These are phyloP conservation scores for Trochalopteron elliotii DNA, from an alignment of 2,113 vertebrate genomes.

Conservation along the genomic window DNA sequence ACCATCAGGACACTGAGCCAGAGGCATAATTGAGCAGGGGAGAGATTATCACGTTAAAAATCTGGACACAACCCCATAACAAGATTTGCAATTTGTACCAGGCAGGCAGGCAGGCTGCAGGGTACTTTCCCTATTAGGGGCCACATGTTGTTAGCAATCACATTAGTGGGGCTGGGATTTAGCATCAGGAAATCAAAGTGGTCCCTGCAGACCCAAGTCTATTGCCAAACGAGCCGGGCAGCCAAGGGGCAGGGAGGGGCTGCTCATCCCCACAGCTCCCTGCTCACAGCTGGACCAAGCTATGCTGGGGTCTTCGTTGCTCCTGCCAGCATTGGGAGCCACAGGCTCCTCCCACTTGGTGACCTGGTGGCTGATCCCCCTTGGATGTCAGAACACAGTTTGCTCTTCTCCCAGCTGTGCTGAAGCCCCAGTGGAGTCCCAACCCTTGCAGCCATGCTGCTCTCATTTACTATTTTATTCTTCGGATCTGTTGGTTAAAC, in stretches of 20 bases:
- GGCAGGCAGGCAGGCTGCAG: slow-evolving; percentile 46
- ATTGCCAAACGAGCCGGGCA: fast-evolving
- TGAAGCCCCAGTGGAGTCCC: not conserved
- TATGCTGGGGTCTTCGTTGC: not conserved
- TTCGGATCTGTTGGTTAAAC: slow-evolving; percentile 40
- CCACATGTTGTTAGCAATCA: not conserved
- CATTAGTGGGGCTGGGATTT: slow-evolving; percentile 37
- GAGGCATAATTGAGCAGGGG: not conserved
- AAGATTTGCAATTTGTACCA: slow-evolving; percentile 61
- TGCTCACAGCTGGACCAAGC: not conserved
- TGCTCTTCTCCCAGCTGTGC: not conserved
- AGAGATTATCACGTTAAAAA: slow-evolving; percentile 13
- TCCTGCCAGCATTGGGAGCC: not conserved
- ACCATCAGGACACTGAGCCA: not conserved
- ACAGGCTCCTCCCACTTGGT: not conserved
- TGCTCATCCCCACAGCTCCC: fast-evolving
- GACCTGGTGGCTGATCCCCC: not conserved
- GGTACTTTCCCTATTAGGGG: slow-evolving; percentile 14
- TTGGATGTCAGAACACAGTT: not conserved
- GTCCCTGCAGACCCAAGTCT: slow-evolving; percentile 6
- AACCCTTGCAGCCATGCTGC: fast-evolving
- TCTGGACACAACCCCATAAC: not conserved
- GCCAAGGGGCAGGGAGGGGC: not conserved
- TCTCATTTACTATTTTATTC: not conserved
- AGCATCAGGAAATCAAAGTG: slow-evolving; percentile 21